Conservation (phyloP, 2,888 invertebrate genomes). For the Stenotaenia linearis region DNA sequence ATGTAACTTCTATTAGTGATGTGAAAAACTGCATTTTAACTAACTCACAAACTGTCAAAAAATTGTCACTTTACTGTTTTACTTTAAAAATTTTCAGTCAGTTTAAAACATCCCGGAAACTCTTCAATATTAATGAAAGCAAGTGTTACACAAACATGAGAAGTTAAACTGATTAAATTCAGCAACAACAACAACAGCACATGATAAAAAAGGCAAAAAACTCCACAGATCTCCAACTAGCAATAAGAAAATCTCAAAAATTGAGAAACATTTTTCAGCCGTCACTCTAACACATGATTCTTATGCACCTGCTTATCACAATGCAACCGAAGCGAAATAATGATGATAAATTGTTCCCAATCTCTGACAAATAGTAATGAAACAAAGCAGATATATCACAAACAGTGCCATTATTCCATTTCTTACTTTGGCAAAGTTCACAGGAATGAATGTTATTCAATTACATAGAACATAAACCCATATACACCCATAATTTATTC, state of each 20-base stretch:
- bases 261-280: conserved; percentile 14
- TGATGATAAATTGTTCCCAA: background rate
- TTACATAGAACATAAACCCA: background rate
- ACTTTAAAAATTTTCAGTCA: no score
- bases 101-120: no score
- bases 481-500: background rate
- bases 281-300: background rate
- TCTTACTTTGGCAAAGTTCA: background rate
- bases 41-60: no score
- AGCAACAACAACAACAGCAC: background rate
- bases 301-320: conserved; percentile 12
- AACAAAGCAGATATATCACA: background rate
- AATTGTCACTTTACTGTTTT: no score
- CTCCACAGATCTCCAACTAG: background rate
- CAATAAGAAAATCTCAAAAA: conserved; percentile 10
- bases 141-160: no score
- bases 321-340: background rate
- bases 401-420: background rate
- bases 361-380: background rate
- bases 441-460: background rate
- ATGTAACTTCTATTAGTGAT: no score
- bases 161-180: background rate
- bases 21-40: no score
- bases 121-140: no score
- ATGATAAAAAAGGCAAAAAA: background rate